phyloP scores from a whole-genome alignment of 1,140 invertebrate species.

The Brachystomella parvula region DNA sequence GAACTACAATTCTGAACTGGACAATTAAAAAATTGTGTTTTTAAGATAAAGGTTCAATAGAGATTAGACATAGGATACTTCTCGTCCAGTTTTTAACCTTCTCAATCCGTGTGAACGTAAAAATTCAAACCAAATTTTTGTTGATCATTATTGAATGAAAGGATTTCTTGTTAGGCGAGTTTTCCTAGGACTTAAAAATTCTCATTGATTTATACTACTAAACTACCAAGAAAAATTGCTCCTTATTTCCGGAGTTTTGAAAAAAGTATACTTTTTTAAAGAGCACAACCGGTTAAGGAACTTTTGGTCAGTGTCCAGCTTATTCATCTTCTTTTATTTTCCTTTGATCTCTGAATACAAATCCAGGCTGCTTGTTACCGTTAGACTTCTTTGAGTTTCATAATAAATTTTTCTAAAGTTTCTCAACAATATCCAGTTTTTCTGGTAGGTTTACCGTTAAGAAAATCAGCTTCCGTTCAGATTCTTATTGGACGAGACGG shows the following conservation, averaged over 20 bases:
- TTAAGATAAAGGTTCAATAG: background rate
- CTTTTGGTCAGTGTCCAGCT: background rate
- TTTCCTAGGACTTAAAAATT: background rate
- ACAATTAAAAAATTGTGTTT: background rate
- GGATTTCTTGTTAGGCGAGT: background rate
- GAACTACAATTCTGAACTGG: background rate
- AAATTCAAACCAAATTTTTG: background rate
- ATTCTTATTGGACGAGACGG: background rate
- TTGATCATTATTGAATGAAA: background rate
- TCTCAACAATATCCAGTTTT: background rate
- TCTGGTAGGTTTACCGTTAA: background rate
- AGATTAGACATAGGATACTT: slow-evolving; percentile 2
- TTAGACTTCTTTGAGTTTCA: too few relatives aligned
- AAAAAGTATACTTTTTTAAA: background rate
- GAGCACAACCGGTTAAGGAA: background rate
- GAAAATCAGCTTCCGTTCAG: background rate
- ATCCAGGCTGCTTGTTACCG: too few relatives aligned
- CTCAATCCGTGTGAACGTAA: background rate
- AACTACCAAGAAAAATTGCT: background rate
- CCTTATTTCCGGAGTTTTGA: background rate
- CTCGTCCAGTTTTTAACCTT: slow-evolving; percentile 1
- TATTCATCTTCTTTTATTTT: too few relatives aligned
- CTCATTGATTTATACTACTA: background rate
- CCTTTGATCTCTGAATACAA: too few relatives aligned
- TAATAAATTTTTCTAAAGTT: background rate